Percentiles rank a stretch among this genome's conserved stretches.
Conservation (phyloP, 2,888 invertebrate genomes). For the Chrysolina americana region DNA sequence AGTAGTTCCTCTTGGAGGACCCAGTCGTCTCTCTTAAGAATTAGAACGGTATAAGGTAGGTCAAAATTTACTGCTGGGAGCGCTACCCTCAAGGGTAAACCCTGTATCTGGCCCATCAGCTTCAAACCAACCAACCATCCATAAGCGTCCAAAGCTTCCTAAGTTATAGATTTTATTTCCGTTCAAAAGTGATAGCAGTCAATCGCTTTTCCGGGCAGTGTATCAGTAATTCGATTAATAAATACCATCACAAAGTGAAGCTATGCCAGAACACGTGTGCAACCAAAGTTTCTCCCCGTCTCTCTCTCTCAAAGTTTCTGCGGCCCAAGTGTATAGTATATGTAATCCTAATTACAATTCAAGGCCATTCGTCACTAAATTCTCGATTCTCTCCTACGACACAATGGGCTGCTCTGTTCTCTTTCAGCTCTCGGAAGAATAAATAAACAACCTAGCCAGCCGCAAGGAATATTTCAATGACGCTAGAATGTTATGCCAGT, state of each 20-base stretch:
- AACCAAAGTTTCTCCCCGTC: not conserved
- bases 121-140: too few relatives aligned
- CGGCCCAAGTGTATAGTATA: not conserved
- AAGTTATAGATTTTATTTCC: too few relatives aligned
- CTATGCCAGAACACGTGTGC: not conserved
- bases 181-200: not conserved
- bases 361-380: not conserved
- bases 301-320: not conserved
- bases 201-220: not conserved
- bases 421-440: not conserved
- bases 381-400: conserved; percentile 9
- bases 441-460: not conserved
- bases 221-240: not conserved
- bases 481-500: conserved; percentile 1
- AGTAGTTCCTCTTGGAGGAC: too few relatives aligned
- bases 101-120: too few relatives aligned
- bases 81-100: too few relatives aligned
- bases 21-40: too few relatives aligned
- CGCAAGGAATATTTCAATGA: not conserved
- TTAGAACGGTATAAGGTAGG: too few relatives aligned
- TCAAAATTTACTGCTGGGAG: too few relatives aligned
- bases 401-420: conserved; percentile 10
- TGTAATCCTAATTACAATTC: conserved; percentile 13
- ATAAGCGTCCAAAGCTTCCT: too few relatives aligned
- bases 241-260: not conserved